Conservation (phyloP, 2,113 vertebrate genomes). For the Phylloscopus whistleri region DNA sequence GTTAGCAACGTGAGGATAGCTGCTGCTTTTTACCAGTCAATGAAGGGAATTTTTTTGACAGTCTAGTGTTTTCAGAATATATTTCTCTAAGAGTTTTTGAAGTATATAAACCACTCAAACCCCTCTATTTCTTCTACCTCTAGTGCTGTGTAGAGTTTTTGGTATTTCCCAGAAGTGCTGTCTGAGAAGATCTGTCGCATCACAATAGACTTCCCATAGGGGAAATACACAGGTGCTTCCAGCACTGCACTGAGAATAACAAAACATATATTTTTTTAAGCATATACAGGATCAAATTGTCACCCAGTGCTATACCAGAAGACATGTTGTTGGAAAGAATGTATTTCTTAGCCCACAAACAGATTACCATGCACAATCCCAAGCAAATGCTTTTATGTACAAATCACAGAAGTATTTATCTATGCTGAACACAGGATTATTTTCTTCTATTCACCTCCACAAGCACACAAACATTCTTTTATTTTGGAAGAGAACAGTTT, state of each 20-base stretch:
- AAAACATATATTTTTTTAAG: not conserved
- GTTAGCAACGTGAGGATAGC: not conserved
- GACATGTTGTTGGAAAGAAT: not conserved
- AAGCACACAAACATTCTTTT: not conserved
- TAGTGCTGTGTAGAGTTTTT: not conserved
- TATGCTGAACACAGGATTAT: not conserved
- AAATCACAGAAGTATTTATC: not conserved
- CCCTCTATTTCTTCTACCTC: not conserved
- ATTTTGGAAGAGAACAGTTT: not conserved
- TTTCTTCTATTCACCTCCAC: not conserved
- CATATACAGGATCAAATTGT: not conserved
- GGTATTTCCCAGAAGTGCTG: conserved; percentile 2
- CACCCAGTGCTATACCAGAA: not conserved
- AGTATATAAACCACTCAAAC: not conserved
- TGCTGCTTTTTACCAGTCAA: not conserved
- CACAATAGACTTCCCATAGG: not conserved
- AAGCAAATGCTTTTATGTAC: not conserved
- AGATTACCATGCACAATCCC: not conserved
- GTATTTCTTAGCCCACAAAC: not conserved
- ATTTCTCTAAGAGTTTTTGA: not conserved
- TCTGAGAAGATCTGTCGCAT: not conserved
- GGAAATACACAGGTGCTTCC: not conserved
- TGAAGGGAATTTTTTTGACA: not conserved
- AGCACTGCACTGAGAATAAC: not conserved
- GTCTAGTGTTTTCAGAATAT: not conserved